Conservation (phyloP, 2,888 invertebrate species). For the Plebejus argus region DNA sequence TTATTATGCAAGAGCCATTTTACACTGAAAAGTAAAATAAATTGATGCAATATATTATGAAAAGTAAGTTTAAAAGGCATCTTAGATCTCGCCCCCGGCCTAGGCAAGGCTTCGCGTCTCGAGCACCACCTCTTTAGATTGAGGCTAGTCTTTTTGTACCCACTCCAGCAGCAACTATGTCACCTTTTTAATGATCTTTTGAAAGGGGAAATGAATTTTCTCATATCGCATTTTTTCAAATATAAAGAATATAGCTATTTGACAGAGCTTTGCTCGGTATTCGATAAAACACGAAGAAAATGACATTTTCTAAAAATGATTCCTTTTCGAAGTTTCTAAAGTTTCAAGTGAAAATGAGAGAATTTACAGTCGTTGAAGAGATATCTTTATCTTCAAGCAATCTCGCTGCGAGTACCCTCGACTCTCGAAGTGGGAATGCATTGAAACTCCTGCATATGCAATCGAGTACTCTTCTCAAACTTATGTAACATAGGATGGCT, state of each 20-base stretch:
- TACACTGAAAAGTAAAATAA: background rate
- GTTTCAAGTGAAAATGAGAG: background rate
- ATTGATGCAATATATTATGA: conserved; percentile 3
- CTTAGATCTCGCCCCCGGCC: background rate
- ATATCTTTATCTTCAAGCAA: conserved; percentile 11
- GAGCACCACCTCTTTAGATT: background rate
- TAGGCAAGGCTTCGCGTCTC: background rate
- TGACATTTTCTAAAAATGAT: no score
- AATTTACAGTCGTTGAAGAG: background rate
- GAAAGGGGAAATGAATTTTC: background rate
- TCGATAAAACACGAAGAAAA: no score
- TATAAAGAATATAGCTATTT: no score
- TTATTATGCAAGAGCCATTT: background rate
- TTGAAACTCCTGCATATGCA: conserved; percentile 14
- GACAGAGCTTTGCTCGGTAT: no score
- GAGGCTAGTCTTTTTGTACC: background rate
- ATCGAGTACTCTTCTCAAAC: conserved; percentile 4
- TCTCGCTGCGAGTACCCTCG: background rate
- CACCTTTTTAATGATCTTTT: conserved; percentile 13
- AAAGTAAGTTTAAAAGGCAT: conserved; percentile 8
- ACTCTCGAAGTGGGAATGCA: background rate
- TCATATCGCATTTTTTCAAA: no score
- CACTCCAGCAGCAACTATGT: conserved; percentile 2
- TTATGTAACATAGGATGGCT: background rate
- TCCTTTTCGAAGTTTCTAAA: no score